These are phyloP conservation scores for Riparia riparia DNA, from an alignment of 2,113 vertebrate genomes.

Conservation along the genomic window DNA sequence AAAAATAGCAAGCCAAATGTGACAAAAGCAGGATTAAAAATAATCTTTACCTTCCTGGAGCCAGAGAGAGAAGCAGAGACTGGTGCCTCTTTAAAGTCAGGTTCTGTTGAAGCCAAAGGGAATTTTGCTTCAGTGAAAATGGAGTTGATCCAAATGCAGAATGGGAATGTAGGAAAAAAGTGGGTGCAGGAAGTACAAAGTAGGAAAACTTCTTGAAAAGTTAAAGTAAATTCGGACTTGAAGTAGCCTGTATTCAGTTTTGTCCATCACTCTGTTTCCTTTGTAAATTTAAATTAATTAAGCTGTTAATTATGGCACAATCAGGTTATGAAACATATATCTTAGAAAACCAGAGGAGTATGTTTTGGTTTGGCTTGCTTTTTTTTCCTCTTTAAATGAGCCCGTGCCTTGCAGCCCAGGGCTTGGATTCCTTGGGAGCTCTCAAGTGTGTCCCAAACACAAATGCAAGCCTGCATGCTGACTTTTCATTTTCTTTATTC, in stretches of 20 bases:
- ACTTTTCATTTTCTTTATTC: background rate
- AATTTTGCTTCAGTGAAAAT: constrained; percentile 43
- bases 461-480: background rate
- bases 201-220: background rate
- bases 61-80: background rate
- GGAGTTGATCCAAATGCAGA: background rate
- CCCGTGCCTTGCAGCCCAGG: background rate
- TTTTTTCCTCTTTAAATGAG: background rate
- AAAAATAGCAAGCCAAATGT: background rate
- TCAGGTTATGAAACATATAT: background rate
- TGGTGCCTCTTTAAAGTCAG: background rate
- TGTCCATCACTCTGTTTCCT: background rate
- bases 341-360: background rate
- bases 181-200: fast-evolving
- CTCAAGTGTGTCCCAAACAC: constrained; percentile 16
- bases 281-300: background rate
- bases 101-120: constrained; percentile 5
- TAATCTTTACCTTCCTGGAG: background rate
- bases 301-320: background rate
- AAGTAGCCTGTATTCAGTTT: background rate
- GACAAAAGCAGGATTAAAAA: background rate
- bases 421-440: constrained; percentile 16
- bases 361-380: background rate
- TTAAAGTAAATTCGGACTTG: background rate
- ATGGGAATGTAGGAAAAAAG: background rate